Evolutionary conservation across 1,140 invertebrate genomes (phyloP).

Genomic region (Drosophila murphyi): DNA sequence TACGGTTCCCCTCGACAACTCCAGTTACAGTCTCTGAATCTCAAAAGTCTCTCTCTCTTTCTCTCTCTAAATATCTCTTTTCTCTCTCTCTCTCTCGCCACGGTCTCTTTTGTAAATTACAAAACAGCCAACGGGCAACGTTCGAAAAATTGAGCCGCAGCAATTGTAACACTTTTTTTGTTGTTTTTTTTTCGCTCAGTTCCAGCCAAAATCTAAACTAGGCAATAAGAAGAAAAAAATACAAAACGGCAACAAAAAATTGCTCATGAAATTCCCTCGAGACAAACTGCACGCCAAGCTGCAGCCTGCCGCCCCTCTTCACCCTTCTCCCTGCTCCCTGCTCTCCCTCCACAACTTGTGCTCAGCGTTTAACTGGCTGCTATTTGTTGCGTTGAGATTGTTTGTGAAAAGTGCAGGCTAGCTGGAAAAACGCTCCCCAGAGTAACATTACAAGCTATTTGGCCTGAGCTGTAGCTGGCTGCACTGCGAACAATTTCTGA

Average conservation of each 20-base stretch:
- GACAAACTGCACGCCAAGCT: constrained; percentile 56
- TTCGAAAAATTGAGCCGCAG: constrained; percentile 66
- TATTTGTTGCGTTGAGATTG: constrained; percentile 11
- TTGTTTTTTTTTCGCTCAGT: neutral
- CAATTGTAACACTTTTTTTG: constrained; percentile 71
- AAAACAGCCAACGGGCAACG: constrained; percentile 62
- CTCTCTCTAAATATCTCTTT: neutral
- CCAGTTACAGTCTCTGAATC: neutral
- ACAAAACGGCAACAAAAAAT: constrained; percentile 25
- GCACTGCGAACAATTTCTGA: neutral
- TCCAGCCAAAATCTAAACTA: constrained; percentile 43
- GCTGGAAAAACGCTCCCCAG: constrained; percentile 74
- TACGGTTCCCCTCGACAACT: neutral
- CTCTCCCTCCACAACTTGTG: neutral
- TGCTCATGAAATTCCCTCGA: constrained; percentile 61
- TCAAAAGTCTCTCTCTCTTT: neutral
- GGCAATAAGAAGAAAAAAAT: constrained; percentile 36
- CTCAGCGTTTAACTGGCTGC: constrained; percentile 2
- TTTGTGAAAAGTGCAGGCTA: constrained; percentile 51
- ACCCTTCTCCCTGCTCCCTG: neutral
- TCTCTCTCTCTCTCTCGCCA: neutral
- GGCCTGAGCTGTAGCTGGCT: constrained; percentile 27
- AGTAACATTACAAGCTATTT: constrained; percentile 73
- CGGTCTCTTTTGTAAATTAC: constrained; percentile 56
- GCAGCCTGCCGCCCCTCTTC: constrained; percentile 2